Evolutionary conservation across 37 sponge, comb jelly and placozoan species (phyloP).

Genomic region (Tethya wilhelma): DNA sequence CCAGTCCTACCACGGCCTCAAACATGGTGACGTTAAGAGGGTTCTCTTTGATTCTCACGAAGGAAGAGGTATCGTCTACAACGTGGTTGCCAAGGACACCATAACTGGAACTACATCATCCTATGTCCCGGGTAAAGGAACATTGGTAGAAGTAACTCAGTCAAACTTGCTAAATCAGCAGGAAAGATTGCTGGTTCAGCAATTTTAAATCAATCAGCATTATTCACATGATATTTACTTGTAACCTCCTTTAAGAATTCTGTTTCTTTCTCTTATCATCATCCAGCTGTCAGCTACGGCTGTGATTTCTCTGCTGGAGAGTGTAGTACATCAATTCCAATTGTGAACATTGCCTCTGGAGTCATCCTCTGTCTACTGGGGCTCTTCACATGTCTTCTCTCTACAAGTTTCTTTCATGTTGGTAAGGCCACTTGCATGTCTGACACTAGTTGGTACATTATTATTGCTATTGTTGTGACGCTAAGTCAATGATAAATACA

Average conservation of each 20-base stretch:
- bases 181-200: too few relatives aligned
- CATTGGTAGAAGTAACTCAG: background rate
- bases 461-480: too few relatives aligned
- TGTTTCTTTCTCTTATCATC: background rate
- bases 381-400: slow-evolving; percentile 11
- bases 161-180: background rate
- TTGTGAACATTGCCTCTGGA: background rate
- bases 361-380: background rate
- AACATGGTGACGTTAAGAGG: slow-evolving; percentile 20
- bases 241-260: background rate
- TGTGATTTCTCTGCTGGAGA: background rate
- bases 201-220: too few relatives aligned
- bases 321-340: background rate
- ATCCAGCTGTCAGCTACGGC: background rate
- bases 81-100: slow-evolving; percentile 11
- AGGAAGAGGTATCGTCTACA: slow-evolving; percentile 55
- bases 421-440: too few relatives aligned
- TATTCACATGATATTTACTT: background rate
- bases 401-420: slow-evolving; percentile 21
- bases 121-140: slow-evolving; percentile 17
- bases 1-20: background rate
- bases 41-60: slow-evolving; percentile 19
- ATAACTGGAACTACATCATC: background rate
- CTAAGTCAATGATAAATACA: too few relatives aligned
- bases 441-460: too few relatives aligned